Conservation (phyloP, 2,113 vertebrate genomes). For the Semnopithecus entellus region DNA sequence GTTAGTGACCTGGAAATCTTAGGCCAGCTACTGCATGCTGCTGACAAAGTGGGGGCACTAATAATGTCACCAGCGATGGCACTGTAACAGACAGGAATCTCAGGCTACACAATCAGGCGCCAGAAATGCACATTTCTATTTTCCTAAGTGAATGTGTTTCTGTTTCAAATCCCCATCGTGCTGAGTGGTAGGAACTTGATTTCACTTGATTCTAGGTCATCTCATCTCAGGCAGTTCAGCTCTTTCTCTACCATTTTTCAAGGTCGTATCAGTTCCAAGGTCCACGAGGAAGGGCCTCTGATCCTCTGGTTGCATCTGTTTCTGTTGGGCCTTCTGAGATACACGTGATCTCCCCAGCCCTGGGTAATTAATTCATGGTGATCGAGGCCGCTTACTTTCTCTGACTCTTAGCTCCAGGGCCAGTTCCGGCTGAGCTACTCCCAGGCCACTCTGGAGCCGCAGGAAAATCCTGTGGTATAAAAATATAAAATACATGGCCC, state of each 20-base stretch:
- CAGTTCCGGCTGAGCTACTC: background rate
- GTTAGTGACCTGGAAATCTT: background rate
- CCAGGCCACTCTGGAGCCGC: background rate
- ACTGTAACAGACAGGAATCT: background rate
- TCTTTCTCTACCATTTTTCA: accelerated
- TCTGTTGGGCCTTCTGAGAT: too few species aligned
- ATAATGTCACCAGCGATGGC: background rate
- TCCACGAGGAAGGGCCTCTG: background rate
- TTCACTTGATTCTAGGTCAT: background rate
- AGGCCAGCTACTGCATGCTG: accelerated
- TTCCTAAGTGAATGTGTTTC: background rate
- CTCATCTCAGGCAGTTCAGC: background rate
- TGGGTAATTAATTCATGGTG: background rate
- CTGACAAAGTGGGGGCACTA: background rate
- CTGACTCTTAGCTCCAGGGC: too few species aligned
- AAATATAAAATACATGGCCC: background rate
- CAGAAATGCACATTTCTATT: background rate
- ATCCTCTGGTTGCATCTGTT: background rate
- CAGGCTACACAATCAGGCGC: background rate
- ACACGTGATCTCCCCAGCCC: background rate
- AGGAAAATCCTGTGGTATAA: too few species aligned
- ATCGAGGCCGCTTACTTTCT: too few species aligned
- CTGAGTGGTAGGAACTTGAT: background rate
- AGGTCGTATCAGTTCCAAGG: background rate
- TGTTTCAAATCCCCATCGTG: background rate